Evolutionary conservation across 1,140 invertebrate species (phyloP), one percentile per base, ranked within the genome.

Genomic region (Hylyphantes graminicola): DNA sequence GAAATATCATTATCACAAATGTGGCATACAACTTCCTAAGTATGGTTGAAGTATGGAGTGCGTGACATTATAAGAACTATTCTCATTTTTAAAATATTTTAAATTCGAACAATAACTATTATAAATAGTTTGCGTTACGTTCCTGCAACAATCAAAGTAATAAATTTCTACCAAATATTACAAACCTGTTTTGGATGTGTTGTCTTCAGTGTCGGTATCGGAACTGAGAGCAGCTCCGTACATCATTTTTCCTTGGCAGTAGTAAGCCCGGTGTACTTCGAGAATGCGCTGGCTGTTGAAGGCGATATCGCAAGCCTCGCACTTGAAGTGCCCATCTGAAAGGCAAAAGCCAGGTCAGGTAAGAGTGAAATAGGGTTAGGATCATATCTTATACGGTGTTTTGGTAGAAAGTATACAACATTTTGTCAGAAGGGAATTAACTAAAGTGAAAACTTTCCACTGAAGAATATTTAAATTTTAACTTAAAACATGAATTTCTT

Each of bases 181-280:
- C 15, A 67, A 67, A 83, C 72, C 63, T 75, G 81, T 50, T 67
- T 74, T 67, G 4, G 65, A 61, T 5, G 72, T 64, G 19, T 65
- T 72, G 35, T 83, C 81, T 67, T 83, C 81, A 13, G 72, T 65
- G 15, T 83, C 81, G 2, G 81, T 83, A 53, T 83, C 81, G 9
- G 81, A 83, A 10, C 61, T 67, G 5, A 19, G 17, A 2, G 19
- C 7, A n/a, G 48, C 21, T 55, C 57, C 53, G 57, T 50, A 50
- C 6, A 57, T 59, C 9, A 64, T 51, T n/a, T 74, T 75, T 3
- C 73, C 79, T 63, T 81, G 79, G 19, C 81, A 83, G 59, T 83
- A 83, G n/a, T 74, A 73, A 4, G 73, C 48, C 21, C 75, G 81
- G 13, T 83, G 81, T 3, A 63, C 19, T 59, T 83, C 72, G 1